Base-by-base conservation (phyloP, 92 coral and sea anemone genomes). In the Parazoanthus swiftii region DNA sequence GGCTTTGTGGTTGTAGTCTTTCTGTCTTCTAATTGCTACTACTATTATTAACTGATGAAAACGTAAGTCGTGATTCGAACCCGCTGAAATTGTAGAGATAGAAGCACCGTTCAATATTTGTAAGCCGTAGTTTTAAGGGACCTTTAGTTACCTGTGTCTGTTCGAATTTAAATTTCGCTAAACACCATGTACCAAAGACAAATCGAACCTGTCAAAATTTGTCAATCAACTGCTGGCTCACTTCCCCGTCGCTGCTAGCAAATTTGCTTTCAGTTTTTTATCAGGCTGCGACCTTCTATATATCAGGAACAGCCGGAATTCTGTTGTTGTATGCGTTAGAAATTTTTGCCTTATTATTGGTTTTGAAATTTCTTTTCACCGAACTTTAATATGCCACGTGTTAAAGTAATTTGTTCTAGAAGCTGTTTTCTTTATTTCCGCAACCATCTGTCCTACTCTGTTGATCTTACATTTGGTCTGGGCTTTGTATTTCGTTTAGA, bases 361-460 rank as follows among this genome's bases (percentile, higher is more conserved):
- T 70, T 84, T 74, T 84, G 86, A 82, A 83, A 46, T 42, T 23
- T 13, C 37, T 9, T 84, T 84, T 84, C 78, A 44, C 29, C 44
- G n/a, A 80, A 43, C 56, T 38, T 29, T 84, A 70, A 43, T 84
- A 67, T 83, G 68, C 77, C 79, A 84, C 79, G 87, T 70, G 79
- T 44, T 71, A 16, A 23, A 2, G 15, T 48, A 29, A 82, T 29
- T 68, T 82, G 21, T 82, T 66, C 59, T 82, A 66, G 86, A 82
- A 82, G 13, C 29, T 79, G 16, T 82, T 82, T 23, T 36, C 11
- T 10, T 16, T 25, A 29, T 68, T 83, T 37, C 48, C 76, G 59
- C 56, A n/a, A 70, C 48, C 86, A 83, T 66, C 85, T 63, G 74
- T 48, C 81, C n/a, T 35, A n/a, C 56, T 16, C n/a, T 38, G 11